Evolutionary conservation across 2,113 vertebrate species (phyloP).

Genomic region (Lasiurus borealis): DNA sequence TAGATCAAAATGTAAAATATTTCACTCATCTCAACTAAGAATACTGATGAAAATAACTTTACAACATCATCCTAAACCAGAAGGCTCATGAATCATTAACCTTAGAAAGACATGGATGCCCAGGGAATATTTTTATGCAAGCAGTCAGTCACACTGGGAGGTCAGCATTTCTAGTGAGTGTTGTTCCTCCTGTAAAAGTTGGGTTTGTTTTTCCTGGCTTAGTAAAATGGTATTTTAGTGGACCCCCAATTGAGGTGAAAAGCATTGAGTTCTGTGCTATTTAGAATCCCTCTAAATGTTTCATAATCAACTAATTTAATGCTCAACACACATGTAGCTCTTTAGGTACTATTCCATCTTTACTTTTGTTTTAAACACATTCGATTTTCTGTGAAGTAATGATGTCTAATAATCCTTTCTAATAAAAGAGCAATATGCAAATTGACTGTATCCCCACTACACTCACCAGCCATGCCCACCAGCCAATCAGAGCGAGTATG

Average conservation of each 20-base stretch:
- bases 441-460: no score
- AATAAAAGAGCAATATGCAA: no score
- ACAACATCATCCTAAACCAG: neutral
- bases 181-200: neutral
- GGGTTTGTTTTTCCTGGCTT: conserved; percentile 24
- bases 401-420: no score
- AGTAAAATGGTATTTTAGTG: conserved; percentile 63
- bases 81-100: conserved; percentile 39
- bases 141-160: neutral
- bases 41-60: conserved; percentile 30
- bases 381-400: conserved; percentile 53
- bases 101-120: conserved; percentile 48
- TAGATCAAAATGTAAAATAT: conserved; percentile 32
- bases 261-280: neutral
- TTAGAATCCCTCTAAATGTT: conserved; percentile 28
- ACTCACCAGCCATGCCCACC: no score
- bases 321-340: conserved; percentile 29
- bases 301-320: conserved; percentile 69
- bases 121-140: conserved; percentile 13
- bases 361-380: conserved; percentile 57
- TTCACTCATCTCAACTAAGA: conserved; percentile 37
- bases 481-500: no score
- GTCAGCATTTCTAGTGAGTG: neutral
- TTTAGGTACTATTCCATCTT: conserved; percentile 49
- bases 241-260: conserved; percentile 34